These are phyloP conservation scores for Andrena hattorfiana DNA, from an alignment of 2,888 invertebrate genomes.

Conservation along the genomic window DNA sequence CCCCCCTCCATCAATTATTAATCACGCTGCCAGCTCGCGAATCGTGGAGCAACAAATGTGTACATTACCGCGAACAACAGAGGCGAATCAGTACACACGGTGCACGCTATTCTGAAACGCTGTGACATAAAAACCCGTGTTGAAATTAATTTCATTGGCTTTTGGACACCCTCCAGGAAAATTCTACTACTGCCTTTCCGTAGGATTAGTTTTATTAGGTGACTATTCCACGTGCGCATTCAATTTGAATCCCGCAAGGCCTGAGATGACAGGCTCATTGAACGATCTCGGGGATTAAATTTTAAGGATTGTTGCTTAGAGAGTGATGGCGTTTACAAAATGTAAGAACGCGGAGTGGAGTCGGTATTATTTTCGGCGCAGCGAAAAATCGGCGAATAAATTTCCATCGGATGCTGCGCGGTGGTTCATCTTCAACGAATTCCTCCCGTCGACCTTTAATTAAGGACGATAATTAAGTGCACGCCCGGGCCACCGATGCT, in stretches of 20 bases:
- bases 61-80: slow-evolving; percentile 6
- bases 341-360: neutral
- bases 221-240: neutral
- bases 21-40: slow-evolving; percentile 2
- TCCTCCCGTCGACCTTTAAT: slow-evolving; percentile 57
- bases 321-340: neutral
- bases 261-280: neutral
- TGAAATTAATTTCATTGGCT: slow-evolving; percentile 1
- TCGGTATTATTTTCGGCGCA: neutral
- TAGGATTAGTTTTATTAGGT: neutral
- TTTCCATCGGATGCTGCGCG: neutral
- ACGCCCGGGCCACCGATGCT: slow-evolving; percentile 10
- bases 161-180: slow-evolving; percentile 1
- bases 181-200: neutral
- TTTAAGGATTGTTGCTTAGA: neutral
- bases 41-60: slow-evolving; percentile 1
- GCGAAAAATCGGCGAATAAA: slow-evolving; percentile 19
- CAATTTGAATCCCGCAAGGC: neutral
- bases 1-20: neutral
- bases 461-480: slow-evolving; percentile 55
- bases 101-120: neutral
- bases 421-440: slow-evolving; percentile 33
- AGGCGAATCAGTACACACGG: neutral
- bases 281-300: too few relatives aligned
- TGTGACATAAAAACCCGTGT: neutral